Evolutionary conservation across 2,797 vertebrate genomes (phyloP).

Genomic region (Oreonectes daqikongensis): DNA sequence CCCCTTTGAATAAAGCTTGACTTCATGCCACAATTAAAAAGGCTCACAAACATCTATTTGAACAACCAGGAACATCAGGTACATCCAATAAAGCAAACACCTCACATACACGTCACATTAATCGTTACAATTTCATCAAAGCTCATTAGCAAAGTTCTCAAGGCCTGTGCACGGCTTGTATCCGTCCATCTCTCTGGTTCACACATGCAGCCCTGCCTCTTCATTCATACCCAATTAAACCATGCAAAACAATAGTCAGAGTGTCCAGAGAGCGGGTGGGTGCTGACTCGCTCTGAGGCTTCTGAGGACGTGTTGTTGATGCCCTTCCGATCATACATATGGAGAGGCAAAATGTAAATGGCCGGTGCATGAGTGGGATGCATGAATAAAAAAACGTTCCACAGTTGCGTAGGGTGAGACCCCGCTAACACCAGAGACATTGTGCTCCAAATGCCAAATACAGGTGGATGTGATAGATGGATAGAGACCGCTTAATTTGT

Average conservation of each 20-base stretch:
- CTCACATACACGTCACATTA: background rate
- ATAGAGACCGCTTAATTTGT: background rate
- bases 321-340: slow-evolving; percentile 68
- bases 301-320: slow-evolving; percentile 67
- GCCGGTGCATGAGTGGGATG: slow-evolving; percentile 61
- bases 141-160: slow-evolving; percentile 14
- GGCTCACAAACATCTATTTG: background rate
- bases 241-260: slow-evolving; percentile 69
- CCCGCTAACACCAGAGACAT: slow-evolving; percentile 44
- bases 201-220: slow-evolving; percentile 21
- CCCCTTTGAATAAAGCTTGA: too few relatives aligned
- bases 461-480: slow-evolving; percentile 63
- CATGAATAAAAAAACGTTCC: slow-evolving; percentile 64
- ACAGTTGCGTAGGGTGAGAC: slow-evolving; percentile 65
- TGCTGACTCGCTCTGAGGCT: slow-evolving; percentile 53
- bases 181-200: background rate
- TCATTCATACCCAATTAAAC: slow-evolving; percentile 48
- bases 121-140: slow-evolving; percentile 8
- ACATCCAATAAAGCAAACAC: background rate
- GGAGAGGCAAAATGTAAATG: slow-evolving; percentile 69
- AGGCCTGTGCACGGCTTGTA: background rate
- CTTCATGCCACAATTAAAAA: background rate
- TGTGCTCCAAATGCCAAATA: slow-evolving; percentile 43
- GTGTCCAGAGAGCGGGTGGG: slow-evolving; percentile 58
- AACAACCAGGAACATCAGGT: background rate